A percentile compares a stretch with the other conserved stretches of the same genome.
These are phyloP conservation scores for Aphaenogaster floridana DNA, from an alignment of 1,140 invertebrate species.

Conservation along the genomic window DNA sequence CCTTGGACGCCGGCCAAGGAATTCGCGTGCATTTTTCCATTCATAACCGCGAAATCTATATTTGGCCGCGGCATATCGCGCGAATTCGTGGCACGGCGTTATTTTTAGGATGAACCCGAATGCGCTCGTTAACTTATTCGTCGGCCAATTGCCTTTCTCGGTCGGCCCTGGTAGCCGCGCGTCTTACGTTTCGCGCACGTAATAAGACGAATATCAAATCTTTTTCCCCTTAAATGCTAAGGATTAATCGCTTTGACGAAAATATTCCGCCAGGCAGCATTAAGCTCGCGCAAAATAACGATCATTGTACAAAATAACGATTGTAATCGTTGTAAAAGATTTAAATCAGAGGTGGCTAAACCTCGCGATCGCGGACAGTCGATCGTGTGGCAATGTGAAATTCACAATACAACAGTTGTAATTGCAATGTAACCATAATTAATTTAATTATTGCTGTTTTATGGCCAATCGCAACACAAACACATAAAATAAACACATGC, in stretches of 20 bases:
- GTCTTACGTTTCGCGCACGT: slow-evolving; percentile 39
- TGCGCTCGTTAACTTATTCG: slow-evolving; percentile 60
- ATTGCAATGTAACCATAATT: too few relatives aligned
- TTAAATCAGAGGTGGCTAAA: not conserved
- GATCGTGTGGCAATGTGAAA: too few relatives aligned
- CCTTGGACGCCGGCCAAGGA: slow-evolving; percentile 77
- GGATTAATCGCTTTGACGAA: not conserved
- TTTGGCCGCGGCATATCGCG: slow-evolving; percentile 73
- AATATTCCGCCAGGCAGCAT: not conserved
- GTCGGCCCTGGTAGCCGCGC: not conserved
- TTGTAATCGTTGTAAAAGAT: not conserved
- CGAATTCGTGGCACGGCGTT: slow-evolving; percentile 76
- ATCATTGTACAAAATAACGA: not conserved
- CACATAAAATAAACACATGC: too few relatives aligned
- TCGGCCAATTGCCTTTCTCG: slow-evolving; percentile 54
- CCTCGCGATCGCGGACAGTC: too few relatives aligned
- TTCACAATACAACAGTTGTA: too few relatives aligned
- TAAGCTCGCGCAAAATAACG: not conserved
- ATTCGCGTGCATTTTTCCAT: slow-evolving; percentile 85
- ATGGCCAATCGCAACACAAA: too few relatives aligned
- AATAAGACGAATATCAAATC: not conserved
- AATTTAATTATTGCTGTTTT: too few relatives aligned
- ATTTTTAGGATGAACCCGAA: slow-evolving; percentile 74
- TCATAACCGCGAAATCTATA: slow-evolving; percentile 82
- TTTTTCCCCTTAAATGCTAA: not conserved